Base-by-base conservation (phyloP, 2,888 invertebrate species). In the Chrysopilus asiliformis region DNA sequence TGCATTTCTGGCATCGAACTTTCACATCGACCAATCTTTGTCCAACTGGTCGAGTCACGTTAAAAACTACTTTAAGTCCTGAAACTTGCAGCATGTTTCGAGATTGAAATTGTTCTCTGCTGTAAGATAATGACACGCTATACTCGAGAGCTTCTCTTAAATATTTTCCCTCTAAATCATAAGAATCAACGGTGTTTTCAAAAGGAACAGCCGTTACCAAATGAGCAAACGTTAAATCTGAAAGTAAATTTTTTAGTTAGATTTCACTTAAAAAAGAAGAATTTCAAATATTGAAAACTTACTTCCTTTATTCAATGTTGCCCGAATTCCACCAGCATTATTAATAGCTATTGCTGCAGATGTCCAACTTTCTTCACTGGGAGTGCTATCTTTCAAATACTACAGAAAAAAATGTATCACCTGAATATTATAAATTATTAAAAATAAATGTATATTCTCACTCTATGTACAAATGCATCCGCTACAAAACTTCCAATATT, bases 131-230 rank as follows among this genome's bases (percentile, higher is more conserved):
- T 14, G 64, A 62, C 1, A 70, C 67, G 1, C 70, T 66, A 50
- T 65, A 68, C 55, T 79, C 78, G 2, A 78, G 64, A 9, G 77
- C 72, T 40, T 72, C 70, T 37, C 69, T 52, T 4, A 89, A 53
- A 46, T 75, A 62, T 41, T 66, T 58, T 0, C 89, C 89, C 34
- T 68, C 65, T 37, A 89, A 55, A 48, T 79, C 77, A 38, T 79
- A 72, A 10, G 77, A 66, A 49, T 82, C 76, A 40, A 85, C 65
- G 30, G 70, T 72, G 58, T 86, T 86, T 52, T 74, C 74, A 53
- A 87, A 89, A 1, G 89, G 89, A 41, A 76, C 67, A 15, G 76
- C 70, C 47, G 74, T 72, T 4, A 80, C 59, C 7, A 86, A 51
- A 39, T 77, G 76, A 34, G 74, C 76, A 26, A 75, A 77, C 2